These are phyloP conservation scores for Sipha maydis DNA, from an alignment of 2,888 invertebrate genomes.

Conservation along the genomic window DNA sequence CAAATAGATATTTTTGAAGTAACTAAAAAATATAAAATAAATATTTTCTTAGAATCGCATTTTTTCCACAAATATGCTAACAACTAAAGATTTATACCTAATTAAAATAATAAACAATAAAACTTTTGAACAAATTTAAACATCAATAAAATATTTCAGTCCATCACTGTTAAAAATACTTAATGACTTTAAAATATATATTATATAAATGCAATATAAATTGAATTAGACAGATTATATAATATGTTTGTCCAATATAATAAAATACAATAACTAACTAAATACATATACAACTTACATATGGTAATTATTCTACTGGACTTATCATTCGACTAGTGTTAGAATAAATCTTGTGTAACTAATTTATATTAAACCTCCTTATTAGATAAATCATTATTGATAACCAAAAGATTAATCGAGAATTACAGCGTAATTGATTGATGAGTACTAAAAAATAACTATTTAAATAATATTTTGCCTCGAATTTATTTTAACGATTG, in stretches of 20 bases:
- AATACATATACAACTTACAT: too few relatives aligned
- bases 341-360: neutral
- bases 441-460: neutral
- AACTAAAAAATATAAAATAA: too few relatives aligned
- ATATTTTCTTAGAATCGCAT: too few relatives aligned
- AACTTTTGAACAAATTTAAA: too few relatives aligned
- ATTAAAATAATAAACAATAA: too few relatives aligned
- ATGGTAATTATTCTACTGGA: neutral
- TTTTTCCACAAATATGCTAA: too few relatives aligned
- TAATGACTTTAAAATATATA: neutral
- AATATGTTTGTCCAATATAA: too few relatives aligned
- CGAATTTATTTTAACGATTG: conserved; percentile 21
- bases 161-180: neutral
- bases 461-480: conserved; percentile 9
- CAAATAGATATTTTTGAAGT: too few relatives aligned
- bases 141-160: too few relatives aligned
- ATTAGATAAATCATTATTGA: conserved; percentile 5
- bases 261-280: too few relatives aligned
- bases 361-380: conserved; percentile 10
- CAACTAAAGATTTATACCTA: too few relatives aligned
- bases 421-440: conserved; percentile 36
- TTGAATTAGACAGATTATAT: neutral
- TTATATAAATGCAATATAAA: neutral
- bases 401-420: neutral
- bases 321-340: neutral